Base-by-base conservation (phyloP, 23 tunicate species). In the Clavelina lepadiformis region DNA sequence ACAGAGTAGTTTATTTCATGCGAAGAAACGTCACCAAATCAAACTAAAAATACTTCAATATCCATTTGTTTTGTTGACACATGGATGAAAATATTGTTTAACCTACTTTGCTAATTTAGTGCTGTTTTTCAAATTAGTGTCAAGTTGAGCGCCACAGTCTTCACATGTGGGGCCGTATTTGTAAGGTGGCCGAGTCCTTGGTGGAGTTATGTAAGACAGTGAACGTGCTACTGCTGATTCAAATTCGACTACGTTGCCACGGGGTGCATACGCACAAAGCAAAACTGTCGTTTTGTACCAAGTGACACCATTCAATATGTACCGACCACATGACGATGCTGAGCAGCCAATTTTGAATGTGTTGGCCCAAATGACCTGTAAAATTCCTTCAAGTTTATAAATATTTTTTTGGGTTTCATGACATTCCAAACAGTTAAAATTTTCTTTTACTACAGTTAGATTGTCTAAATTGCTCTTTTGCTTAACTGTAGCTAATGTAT, bases 261-360 rank as follows among this genome's bases (percentile, higher is more conserved):
- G 66, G 13, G 96, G 96, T 1, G 96, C 72, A 56, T 87, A 87
- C 5, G 96, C 84, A 41, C 96, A 87, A 2, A 87, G 29, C 4
- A 87, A 29, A 19, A 79, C 44, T 29, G 72, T 59, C 2, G 96
- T 61, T 31, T 76, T 51, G 22, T 63, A 67, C 86, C 86, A 87
- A 1, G 18, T 38, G 13, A 74, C 75, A 0, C 96, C 96, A 49
- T 79, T 79, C 11, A 87, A 67, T 0, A 15, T 15, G 19, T 73
- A 82, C 19, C 38, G 53, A 4, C 37, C 51, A 36, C 87, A 79
- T 24, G 65, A 79, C 35, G 96, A 67, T 0, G 71, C 78, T 2
- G 81, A 55, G 78, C 96, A 87, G 15, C 96, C 96, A 0, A 87
- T 31, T 41, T 87, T 87, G 62, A 50, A 79, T 1, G 96, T 87